phyloP scores from a whole-genome alignment of 2,888 invertebrate genomes.

The Embidobia sp. region DNA sequence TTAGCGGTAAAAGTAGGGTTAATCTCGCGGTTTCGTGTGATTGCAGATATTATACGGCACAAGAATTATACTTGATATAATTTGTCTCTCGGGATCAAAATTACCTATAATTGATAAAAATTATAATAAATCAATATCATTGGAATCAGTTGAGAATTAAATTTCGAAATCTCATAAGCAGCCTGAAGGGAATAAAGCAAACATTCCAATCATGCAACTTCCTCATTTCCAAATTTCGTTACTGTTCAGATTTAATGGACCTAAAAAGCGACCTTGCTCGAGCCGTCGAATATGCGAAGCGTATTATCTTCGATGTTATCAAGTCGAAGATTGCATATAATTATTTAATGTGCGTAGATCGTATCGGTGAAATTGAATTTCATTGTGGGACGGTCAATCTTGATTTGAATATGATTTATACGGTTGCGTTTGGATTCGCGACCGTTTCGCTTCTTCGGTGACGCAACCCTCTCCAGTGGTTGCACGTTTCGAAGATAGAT shows the following conservation, averaged over 20 bases:
- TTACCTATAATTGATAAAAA: no score
- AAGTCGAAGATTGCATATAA: slow-evolving; percentile 34
- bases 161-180: no score
- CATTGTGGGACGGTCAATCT: slow-evolving; percentile 47
- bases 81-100: no score
- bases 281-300: not conserved
- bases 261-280: not conserved
- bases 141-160: no score
- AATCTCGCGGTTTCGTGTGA: not conserved
- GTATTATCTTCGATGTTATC: slow-evolving; percentile 26
- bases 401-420: slow-evolving; percentile 56
- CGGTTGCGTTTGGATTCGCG: slow-evolving; percentile 5
- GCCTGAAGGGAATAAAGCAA: no score
- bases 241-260: no score
- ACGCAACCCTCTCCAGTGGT: slow-evolving; percentile 3
- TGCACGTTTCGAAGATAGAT: slow-evolving; percentile 43
- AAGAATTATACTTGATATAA: no score
- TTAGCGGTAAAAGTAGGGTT: slow-evolving; percentile 7
- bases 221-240: no score
- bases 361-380: slow-evolving; percentile 57
- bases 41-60: no score
- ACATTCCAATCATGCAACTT: no score
- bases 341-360: slow-evolving; percentile 44
- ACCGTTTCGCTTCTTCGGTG: slow-evolving; percentile 13
- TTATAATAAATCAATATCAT: no score